Percentiles rank a stretch among this genome's conserved stretches.
These are phyloP conservation scores for Nasonia vitripennis DNA, from an alignment of 1,140 invertebrate genomes.

Conservation along the genomic window DNA sequence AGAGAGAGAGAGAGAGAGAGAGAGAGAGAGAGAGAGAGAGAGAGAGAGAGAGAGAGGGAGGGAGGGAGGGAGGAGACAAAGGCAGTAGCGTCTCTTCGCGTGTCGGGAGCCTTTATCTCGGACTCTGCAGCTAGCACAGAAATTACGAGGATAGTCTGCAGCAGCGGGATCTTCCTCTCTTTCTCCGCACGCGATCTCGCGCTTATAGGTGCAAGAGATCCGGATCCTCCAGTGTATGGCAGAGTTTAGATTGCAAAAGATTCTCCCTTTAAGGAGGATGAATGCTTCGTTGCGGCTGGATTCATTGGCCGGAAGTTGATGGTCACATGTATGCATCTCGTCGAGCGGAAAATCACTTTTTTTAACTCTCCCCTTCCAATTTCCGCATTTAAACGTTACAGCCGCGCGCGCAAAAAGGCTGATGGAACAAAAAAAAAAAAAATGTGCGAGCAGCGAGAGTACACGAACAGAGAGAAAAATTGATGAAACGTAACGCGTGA, in stretches of 20 bases:
- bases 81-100: background rate
- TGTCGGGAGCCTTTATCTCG: background rate
- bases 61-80: background rate
- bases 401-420: background rate
- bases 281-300: background rate
- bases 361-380: background rate
- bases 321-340: background rate
- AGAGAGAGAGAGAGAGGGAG: too few relatives aligned
- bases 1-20: too few relatives aligned
- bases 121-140: background rate
- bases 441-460: background rate
- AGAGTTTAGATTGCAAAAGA: background rate
- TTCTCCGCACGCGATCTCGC: conserved; percentile 1
- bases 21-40: too few relatives aligned
- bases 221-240: too few relatives aligned
- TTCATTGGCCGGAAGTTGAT: background rate
- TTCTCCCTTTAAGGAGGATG: background rate
- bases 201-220: conserved; percentile 10
- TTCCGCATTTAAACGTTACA: background rate
- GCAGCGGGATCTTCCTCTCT: background rate
- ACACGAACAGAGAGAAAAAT: background rate
- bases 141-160: conserved; percentile 16
- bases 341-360: background rate
- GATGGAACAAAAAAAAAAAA: too few relatives aligned
- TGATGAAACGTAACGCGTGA: too few relatives aligned